A percentile compares a stretch with the other conserved stretches of the same genome.
Evolutionary conservation across 2,113 vertebrate genomes (phyloP).

Genomic region (Diphyllodes magnificus): DNA sequence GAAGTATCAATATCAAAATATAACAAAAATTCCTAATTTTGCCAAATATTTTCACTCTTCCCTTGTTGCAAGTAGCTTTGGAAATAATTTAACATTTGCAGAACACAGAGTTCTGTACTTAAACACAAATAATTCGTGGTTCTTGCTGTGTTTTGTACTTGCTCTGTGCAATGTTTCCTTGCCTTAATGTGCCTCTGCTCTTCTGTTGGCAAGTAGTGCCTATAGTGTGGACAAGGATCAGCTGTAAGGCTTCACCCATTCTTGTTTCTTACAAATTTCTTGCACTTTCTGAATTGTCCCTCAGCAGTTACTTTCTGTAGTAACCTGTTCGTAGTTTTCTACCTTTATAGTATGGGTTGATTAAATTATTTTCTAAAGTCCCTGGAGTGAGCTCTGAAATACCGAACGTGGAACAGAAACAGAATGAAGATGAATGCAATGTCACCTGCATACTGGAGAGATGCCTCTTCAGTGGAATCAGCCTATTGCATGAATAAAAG

Average conservation of each 20-base stretch:
- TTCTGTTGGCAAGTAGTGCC: neutral
- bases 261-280: neutral
- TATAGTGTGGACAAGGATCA: neutral
- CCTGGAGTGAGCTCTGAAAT: neutral
- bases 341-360: neutral
- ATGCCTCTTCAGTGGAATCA: neutral
- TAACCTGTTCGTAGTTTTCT: neutral
- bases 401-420: neutral
- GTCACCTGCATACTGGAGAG: neutral
- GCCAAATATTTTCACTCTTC: neutral
- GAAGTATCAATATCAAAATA: neutral
- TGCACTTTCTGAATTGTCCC: neutral
- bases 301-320: neutral
- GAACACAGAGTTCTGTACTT: neutral
- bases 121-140: neutral
- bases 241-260: neutral
- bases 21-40: neutral
- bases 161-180: neutral
- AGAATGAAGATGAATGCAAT: neutral
- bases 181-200: neutral
- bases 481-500: neutral
- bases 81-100: neutral
- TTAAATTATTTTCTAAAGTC: neutral
- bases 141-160: neutral
- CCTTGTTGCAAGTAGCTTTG: neutral